These are phyloP conservation scores for Psilanteris sp. DNA, from an alignment of 1,140 invertebrate genomes.

Conservation along the genomic window DNA sequence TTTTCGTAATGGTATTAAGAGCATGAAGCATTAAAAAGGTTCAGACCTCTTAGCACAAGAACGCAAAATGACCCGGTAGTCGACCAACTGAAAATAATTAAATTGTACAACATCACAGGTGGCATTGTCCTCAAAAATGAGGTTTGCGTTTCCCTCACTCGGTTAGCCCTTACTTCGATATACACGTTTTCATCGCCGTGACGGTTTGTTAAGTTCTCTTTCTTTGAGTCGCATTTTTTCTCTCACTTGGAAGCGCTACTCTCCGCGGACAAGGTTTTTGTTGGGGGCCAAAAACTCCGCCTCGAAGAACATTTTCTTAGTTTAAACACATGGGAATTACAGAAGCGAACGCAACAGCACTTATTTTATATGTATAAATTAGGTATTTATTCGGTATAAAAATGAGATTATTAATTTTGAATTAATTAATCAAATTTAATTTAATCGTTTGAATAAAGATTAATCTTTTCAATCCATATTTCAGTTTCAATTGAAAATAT, in stretches of 20 bases:
- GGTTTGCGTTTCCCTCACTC: constrained; percentile 72
- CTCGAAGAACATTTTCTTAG: constrained; percentile 50
- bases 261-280: constrained; percentile 62
- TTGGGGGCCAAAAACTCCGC: constrained; percentile 34
- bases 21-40: constrained; percentile 61
- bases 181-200: constrained; percentile 47
- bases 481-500: no score
- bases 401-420: no score
- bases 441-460: no score
- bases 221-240: constrained; percentile 38
- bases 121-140: constrained; percentile 74
- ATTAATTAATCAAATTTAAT: no score
- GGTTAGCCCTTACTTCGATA: constrained; percentile 55
- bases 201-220: constrained; percentile 55
- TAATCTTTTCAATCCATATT: no score
- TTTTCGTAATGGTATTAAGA: constrained; percentile 69
- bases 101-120: constrained; percentile 69
- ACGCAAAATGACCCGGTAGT: constrained; percentile 50
- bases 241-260: constrained; percentile 40
- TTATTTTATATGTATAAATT: constrained; percentile 9
- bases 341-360: constrained; percentile 21
- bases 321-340: constrained; percentile 48
- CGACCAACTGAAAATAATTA: constrained; percentile 75
- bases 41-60: constrained; percentile 43
- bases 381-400: no score